Base-by-base conservation (phyloP, 2,888 invertebrate species). In the Nipponacmea schrenckii region DNA sequence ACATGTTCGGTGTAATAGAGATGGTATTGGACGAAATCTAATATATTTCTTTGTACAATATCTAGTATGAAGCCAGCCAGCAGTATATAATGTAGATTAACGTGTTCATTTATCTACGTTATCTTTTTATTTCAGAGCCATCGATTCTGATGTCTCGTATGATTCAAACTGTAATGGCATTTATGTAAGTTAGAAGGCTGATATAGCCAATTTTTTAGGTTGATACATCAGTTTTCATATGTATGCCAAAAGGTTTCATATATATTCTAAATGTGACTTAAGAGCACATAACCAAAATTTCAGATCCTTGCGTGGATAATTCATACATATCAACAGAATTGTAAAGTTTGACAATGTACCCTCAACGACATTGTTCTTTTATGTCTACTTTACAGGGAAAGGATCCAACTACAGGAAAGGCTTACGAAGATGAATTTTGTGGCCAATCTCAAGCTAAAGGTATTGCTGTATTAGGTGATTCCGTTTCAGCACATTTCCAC, bases 401-500 rank as follows among this genome's bases (percentile, higher is more conserved):
- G 1, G 84, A 89, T 74, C 77, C 82, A n/a, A 63, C 72, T 8
- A 83, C 82, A 0, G 84, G 84, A 5, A 67, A 63, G 24, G 72
- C 87, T 1, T 89, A 85, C 71, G 89, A 89, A 77, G 84, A 86
- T 15, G 78, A 82, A 65, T 80, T 88, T n/a, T 89, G 89, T 74
- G 80, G 77, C 1, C 79, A 80, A 5, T 84, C 83, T 0, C 77
- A 79, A n/a, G 81, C 80, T 0, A 76, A 82, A n/a, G 89, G 89
- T 5, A 74, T 89, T 2, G 85, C 85, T 3, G 83, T 86, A 1
- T 79, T 89, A 14, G 89, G 89, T 1, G 91, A 91, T 81, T 91
- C 91, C 0, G 88, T 90, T 24, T 89, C 90, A 10, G 91, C 91
- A 2, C 91, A 91, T 81, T 91, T 91, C 75, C 90, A 91, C 77